phyloP scores from a whole-genome alignment of 2,888 invertebrate genomes.

The Synergus itoensis region DNA sequence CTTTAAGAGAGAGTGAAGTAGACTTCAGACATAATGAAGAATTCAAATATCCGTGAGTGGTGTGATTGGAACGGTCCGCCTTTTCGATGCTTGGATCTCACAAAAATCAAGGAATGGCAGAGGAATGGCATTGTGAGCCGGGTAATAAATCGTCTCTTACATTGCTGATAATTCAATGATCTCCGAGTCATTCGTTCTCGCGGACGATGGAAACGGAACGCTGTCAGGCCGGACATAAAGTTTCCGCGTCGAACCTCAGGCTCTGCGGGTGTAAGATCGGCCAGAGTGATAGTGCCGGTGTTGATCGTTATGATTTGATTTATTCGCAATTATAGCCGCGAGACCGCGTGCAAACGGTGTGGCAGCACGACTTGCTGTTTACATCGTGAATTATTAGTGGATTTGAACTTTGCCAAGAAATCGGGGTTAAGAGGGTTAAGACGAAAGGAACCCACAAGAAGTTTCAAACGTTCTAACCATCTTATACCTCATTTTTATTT shows the following conservation, averaged over 20 bases:
- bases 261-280: constrained; percentile 36
- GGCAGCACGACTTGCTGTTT: constrained; percentile 51
- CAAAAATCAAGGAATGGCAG: constrained; percentile 22
- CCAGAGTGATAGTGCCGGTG: constrained; percentile 52
- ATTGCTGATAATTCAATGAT: constrained; percentile 39
- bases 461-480: background rate
- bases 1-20: background rate
- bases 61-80: constrained; percentile 2
- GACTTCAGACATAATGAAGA: constrained; percentile 18
- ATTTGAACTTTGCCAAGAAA: constrained; percentile 46
- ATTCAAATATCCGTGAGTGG: constrained; percentile 54
- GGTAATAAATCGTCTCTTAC: constrained; percentile 24
- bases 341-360: constrained; percentile 51
- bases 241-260: constrained; percentile 50
- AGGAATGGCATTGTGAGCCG: constrained; percentile 26
- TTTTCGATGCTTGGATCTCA: constrained; percentile 25
- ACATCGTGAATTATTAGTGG: constrained; percentile 65
- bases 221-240: constrained; percentile 44
- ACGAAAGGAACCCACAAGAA: constrained; percentile 19
- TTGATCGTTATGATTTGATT: constrained; percentile 75
- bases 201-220: constrained; percentile 20
- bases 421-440: background rate
- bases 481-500: background rate
- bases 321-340: constrained; percentile 70
- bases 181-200: constrained; percentile 29